Percentiles rank a stretch among this genome's conserved stretches.
Evolutionary conservation across 2,113 vertebrate genomes (phyloP).

Genomic region (Casuarius casuarius): DNA sequence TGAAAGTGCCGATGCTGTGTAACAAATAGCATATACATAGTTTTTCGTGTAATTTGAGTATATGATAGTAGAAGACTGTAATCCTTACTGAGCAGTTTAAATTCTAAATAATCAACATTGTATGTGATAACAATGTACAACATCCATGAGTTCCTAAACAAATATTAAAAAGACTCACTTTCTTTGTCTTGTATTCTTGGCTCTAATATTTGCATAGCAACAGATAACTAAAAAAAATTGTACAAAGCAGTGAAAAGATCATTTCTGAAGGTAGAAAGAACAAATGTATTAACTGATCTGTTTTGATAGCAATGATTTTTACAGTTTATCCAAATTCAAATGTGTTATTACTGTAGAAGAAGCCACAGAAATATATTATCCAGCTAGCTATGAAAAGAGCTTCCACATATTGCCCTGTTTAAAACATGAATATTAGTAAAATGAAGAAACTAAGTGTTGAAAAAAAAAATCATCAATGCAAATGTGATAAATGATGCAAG

Average conservation of each 20-base stretch:
- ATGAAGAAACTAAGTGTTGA: neutral
- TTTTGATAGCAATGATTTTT: neutral
- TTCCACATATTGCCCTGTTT: neutral
- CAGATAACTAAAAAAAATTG: neutral
- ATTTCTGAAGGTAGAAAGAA: neutral
- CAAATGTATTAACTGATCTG: neutral
- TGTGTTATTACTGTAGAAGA: neutral
- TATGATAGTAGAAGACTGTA: neutral
- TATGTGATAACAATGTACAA: neutral
- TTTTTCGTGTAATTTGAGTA: neutral
- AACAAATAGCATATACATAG: neutral
- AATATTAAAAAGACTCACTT: neutral
- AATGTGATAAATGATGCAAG: neutral
- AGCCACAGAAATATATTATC: neutral
- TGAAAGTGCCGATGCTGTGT: neutral
- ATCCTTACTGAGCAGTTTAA: neutral
- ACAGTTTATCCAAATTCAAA: neutral
- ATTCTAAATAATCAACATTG: neutral
- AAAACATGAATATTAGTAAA: neutral
- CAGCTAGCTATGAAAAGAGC: neutral
- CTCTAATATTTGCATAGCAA: neutral
- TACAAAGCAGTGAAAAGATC: neutral
- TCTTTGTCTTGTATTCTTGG: neutral
- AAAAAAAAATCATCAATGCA: neutral
- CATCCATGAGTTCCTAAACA: neutral